These are phyloP conservation scores for Pluvianellus socialis DNA, from an alignment of 2,113 vertebrate genomes.

Conservation along the genomic window DNA sequence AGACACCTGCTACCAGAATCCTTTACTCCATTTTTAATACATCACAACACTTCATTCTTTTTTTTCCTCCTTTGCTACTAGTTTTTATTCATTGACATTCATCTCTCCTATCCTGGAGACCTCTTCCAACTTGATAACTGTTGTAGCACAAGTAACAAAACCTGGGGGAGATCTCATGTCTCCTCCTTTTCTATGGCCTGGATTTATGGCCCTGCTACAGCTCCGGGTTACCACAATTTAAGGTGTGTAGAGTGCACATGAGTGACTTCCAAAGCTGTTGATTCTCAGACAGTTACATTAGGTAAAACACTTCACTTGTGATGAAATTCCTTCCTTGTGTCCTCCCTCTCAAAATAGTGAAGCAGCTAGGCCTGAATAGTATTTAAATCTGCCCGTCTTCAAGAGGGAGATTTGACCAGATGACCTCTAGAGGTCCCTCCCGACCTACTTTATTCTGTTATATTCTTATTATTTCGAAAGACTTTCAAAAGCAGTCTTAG, in stretches of 20 bases:
- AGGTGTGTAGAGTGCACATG: accelerated
- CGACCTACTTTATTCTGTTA: background rate
- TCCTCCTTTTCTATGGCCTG: background rate
- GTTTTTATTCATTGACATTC: background rate
- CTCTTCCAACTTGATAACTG: background rate
- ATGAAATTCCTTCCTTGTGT: background rate
- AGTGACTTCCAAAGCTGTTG: background rate
- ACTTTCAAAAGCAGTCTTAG: background rate
- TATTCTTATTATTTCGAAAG: accelerated
- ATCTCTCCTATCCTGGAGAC: background rate
- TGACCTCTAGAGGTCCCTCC: constrained; percentile 1
- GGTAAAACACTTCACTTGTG: background rate
- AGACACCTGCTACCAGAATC: background rate
- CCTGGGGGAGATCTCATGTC: background rate
- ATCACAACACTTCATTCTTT: background rate
- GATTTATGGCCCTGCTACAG: background rate
- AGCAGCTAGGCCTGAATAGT: background rate
- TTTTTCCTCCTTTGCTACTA: background rate
- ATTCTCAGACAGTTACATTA: background rate
- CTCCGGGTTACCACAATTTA: background rate
- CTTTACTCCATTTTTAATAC: background rate
- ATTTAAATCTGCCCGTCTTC: background rate
- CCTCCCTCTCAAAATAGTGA: background rate
- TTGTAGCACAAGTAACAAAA: background rate
- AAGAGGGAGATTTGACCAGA: background rate